Percentiles rank a stretch among this genome's conserved stretches.
Evolutionary conservation across 2,113 vertebrate genomes (phyloP).

Genomic region (Bombycilla garrulus): DNA sequence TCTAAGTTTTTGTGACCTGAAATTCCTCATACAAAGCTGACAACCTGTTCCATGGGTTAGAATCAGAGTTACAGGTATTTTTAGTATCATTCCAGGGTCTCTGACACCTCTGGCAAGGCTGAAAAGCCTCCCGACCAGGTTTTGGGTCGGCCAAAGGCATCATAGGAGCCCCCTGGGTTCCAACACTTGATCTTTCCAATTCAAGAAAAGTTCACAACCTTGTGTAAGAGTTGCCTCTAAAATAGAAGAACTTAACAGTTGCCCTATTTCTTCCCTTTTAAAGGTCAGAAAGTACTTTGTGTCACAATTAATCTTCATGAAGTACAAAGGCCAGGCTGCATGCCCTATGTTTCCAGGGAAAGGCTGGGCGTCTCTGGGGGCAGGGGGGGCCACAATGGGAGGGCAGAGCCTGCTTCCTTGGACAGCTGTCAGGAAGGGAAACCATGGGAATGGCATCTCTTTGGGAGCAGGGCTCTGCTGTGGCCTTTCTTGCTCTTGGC

Average conservation of each 20-base stretch:
- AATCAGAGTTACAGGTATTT: too few relatives aligned
- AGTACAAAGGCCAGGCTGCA: background rate
- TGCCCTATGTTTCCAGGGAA: background rate
- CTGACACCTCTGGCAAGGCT: too few relatives aligned
- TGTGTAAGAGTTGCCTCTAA: background rate
- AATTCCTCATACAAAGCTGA: too few relatives aligned
- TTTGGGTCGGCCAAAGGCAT: too few relatives aligned
- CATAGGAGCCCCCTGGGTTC: too few relatives aligned
- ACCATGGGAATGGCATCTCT: background rate
- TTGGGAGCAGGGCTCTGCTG: accelerated
- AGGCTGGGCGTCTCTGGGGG: too few relatives aligned
- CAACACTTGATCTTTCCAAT: background rate
- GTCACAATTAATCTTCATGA: background rate
- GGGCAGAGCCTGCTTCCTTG: background rate
- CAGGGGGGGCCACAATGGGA: accelerated
- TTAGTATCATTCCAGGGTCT: too few relatives aligned
- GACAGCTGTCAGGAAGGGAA: background rate
- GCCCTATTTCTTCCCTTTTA: background rate
- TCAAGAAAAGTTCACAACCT: background rate
- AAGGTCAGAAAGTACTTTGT: background rate
- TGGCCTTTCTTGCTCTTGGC: background rate
- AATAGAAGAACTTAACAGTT: background rate
- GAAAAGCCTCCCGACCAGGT: too few relatives aligned
- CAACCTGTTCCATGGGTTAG: too few relatives aligned
- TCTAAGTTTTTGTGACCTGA: too few relatives aligned